These are phyloP conservation scores for Eristalis intricaria DNA, from an alignment of 2,888 invertebrate genomes.

Conservation along the genomic window DNA sequence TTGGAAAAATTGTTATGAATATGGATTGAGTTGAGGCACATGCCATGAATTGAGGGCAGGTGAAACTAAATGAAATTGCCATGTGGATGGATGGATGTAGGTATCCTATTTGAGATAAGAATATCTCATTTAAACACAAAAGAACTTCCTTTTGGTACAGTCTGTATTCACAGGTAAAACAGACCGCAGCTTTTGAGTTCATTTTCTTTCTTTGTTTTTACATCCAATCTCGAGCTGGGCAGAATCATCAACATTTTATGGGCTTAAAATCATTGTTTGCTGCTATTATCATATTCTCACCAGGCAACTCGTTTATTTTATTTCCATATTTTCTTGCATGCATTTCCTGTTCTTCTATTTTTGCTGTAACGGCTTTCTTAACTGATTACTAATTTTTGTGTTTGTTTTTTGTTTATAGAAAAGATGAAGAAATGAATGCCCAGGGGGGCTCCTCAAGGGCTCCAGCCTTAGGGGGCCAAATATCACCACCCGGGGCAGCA, in stretches of 20 bases:
- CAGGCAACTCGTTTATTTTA: too few relatives aligned
- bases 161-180: neutral
- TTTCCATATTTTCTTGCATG: neutral
- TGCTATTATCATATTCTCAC: neutral
- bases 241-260: neutral
- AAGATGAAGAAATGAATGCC: constrained; percentile 82
- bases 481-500: constrained; percentile 81
- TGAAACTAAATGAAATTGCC: constrained; percentile 46
- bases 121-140: neutral
- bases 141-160: neutral
- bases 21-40: constrained; percentile 63
- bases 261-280: neutral
- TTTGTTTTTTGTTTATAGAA: constrained; percentile 76
- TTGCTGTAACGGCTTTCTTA: neutral
- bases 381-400: neutral
- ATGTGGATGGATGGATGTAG: neutral
- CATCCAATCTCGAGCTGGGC: too few relatives aligned
- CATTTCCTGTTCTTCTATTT: neutral
- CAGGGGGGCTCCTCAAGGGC: constrained; percentile 82
- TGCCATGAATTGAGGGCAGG: constrained; percentile 67
- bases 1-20: constrained; percentile 48
- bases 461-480: constrained; percentile 82
- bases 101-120: neutral
- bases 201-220: neutral
- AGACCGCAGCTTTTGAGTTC: neutral